Evolutionary conservation across 30 jellyfish, hydroid and myxozoan genomes (phyloP).

Genomic region (Pelagia noctiluca): DNA sequence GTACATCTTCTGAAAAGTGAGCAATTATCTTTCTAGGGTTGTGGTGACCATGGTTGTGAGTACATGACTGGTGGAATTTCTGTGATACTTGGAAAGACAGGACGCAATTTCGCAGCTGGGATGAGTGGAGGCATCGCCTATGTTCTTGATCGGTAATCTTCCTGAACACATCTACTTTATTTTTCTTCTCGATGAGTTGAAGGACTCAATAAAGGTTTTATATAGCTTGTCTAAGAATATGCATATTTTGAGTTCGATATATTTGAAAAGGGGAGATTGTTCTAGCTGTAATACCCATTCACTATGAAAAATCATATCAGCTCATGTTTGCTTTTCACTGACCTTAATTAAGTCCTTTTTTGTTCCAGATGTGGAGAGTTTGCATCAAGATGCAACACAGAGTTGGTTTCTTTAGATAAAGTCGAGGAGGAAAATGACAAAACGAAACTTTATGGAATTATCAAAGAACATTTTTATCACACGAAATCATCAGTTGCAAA

Average conservation of each 20-base stretch:
- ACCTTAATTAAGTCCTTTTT: too few relatives aligned
- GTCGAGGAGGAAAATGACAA: conserved; percentile 58
- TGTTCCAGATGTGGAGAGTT: conserved; percentile 31
- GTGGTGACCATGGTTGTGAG: conserved; percentile 96
- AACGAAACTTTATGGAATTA: conserved; percentile 35
- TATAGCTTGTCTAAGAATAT: too few relatives aligned
- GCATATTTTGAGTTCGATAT: too few relatives aligned
- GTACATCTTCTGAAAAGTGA: background rate
- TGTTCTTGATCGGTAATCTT: conserved; percentile 71
- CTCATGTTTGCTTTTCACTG: too few relatives aligned
- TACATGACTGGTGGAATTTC: conserved; percentile 93
- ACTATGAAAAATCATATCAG: too few relatives aligned
- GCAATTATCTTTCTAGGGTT: conserved; percentile 36
- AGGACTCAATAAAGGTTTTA: background rate
- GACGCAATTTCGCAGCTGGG: conserved; percentile 94
- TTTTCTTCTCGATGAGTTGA: background rate
- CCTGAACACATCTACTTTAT: background rate
- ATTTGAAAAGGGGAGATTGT: too few relatives aligned
- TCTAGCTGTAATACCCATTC: too few relatives aligned
- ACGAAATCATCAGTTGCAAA: conserved; percentile 71
- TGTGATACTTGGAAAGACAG: conserved; percentile 81
- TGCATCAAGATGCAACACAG: conserved; percentile 57
- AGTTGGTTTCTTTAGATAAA: conserved; percentile 54
- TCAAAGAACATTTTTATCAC: conserved; percentile 57
- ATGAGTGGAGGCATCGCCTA: conserved; percentile 95